These are phyloP conservation scores for Chymomyza procnemis DNA, from an alignment of 2,888 invertebrate species.

Conservation along the genomic window DNA sequence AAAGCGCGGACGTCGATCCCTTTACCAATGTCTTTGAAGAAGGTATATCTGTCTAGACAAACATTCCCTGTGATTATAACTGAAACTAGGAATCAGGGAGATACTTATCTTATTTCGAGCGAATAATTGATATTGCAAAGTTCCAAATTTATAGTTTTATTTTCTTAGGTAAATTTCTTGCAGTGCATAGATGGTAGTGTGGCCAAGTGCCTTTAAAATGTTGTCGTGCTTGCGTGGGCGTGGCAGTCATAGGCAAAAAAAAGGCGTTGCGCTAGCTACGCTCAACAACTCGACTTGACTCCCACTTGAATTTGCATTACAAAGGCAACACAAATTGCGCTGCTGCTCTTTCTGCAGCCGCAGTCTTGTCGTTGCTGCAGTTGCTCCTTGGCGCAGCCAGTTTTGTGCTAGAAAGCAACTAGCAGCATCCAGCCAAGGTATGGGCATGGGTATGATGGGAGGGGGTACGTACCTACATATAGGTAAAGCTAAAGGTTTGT, in stretches of 20 bases:
- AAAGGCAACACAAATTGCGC: slow-evolving; percentile 70
- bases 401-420: background rate
- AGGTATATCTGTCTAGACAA: too few relatives aligned
- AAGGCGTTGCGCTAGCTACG: slow-evolving; percentile 21
- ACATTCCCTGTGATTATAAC: too few relatives aligned
- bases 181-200: background rate
- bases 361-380: slow-evolving; percentile 26
- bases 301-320: slow-evolving; percentile 72
- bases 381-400: slow-evolving; percentile 7
- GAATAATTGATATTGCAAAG: too few relatives aligned
- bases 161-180: background rate
- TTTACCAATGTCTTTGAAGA: too few relatives aligned
- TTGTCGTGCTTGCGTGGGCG: slow-evolving; percentile 48
- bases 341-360: slow-evolving; percentile 37
- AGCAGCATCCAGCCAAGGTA: background rate
- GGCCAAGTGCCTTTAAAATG: background rate
- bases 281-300: slow-evolving; percentile 62
- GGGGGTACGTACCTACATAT: background rate
- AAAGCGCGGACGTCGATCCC: too few relatives aligned
- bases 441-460: too few relatives aligned
- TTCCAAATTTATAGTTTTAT: too few relatives aligned
- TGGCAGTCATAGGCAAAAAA: slow-evolving; percentile 41
- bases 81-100: too few relatives aligned
- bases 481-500: slow-evolving; percentile 36
- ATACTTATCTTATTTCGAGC: too few relatives aligned